These are phyloP conservation scores for Hydrocynus forskahlii DNA, from an alignment of 2,797 vertebrate species.

Conservation along the genomic window DNA sequence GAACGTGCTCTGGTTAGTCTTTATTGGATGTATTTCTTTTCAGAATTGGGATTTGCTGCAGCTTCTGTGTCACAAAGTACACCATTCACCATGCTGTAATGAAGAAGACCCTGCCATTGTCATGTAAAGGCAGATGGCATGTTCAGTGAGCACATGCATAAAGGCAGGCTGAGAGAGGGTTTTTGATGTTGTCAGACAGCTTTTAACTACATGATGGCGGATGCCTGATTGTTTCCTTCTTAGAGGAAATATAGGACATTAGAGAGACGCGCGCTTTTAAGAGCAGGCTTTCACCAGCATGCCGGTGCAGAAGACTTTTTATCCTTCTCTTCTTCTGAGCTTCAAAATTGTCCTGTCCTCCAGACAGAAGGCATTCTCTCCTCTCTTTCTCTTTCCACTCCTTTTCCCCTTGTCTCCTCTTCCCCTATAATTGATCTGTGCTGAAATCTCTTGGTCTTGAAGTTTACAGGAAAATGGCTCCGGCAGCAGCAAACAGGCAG, in stretches of 20 bases:
- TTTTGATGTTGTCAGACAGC: slow-evolving; percentile 38
- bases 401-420: slow-evolving; percentile 5
- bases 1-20: neutral
- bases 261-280: slow-evolving; percentile 45
- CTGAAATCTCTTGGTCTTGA: slow-evolving; percentile 35
- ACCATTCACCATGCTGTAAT: neutral
- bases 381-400: slow-evolving; percentile 6
- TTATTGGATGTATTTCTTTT: neutral
- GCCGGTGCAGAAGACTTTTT: slow-evolving; percentile 29
- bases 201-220: slow-evolving; percentile 34
- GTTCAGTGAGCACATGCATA: slow-evolving; percentile 20
- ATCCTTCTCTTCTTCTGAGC: slow-evolving; percentile 17
- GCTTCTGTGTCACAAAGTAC: neutral
- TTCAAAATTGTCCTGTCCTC: slow-evolving; percentile 16
- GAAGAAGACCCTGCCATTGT: slow-evolving; percentile 7
- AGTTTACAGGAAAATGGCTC: slow-evolving; percentile 31
- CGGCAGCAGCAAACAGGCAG: slow-evolving; percentile 7
- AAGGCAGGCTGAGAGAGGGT: slow-evolving; percentile 25
- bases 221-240: slow-evolving; percentile 48
- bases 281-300: slow-evolving; percentile 44
- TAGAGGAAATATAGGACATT: slow-evolving; percentile 46
- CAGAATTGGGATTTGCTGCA: neutral
- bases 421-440: slow-evolving; percentile 24
- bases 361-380: neutral
- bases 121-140: slow-evolving; percentile 27